Base-by-base conservation (phyloP, 2,888 invertebrate species). In the Spisula subtruncata region DNA sequence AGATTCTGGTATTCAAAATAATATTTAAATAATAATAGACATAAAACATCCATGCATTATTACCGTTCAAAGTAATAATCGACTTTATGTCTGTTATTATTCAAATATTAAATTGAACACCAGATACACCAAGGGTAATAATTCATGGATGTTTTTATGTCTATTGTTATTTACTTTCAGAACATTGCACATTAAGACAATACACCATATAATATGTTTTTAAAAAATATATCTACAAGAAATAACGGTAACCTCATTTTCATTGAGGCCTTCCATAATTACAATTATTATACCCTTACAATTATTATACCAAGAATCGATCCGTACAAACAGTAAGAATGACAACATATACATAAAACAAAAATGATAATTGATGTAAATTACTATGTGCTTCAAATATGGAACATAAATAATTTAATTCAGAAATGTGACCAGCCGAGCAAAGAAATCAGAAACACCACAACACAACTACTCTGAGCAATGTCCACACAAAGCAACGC, bases 101-200 rank as follows among this genome's bases (percentile, higher is more conserved):
- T 54, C 14, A 54, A n/a, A n/a, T n/a, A n/a, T n/a, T n/a, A n/a
- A n/a, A n/a, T n/a, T n/a, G n/a, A n/a, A n/a, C n/a, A n/a, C n/a
- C n/a, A n/a, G n/a, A n/a, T n/a, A n/a, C n/a, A n/a, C n/a, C n/a
- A n/a, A n/a, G n/a, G n/a, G n/a, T n/a, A n/a, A n/a, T n/a, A n/a
- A n/a, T n/a, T n/a, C n/a, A n/a, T n/a, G n/a, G n/a, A n/a, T n/a
- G n/a, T n/a, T n/a, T n/a, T 8, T 54, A 8, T 54, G 54, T 54
- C 54, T 54, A 54, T 54, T 54, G 54, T 54, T 54, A 54, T 54
- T 54, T 54, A 54, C 54, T 54, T 54, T 54, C 54, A 2, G 54
- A 54, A 54, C 54, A 54, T 54, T 54, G 54, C 54, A 54, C 54
- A 54, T 54, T 54, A 54, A 54, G 54, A 54, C 54, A 54, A 54